Percentiles rank a stretch among this genome's conserved stretches.
phyloP scores from a whole-genome alignment of 2,113 vertebrate species.

The Cryptotis parvus region DNA sequence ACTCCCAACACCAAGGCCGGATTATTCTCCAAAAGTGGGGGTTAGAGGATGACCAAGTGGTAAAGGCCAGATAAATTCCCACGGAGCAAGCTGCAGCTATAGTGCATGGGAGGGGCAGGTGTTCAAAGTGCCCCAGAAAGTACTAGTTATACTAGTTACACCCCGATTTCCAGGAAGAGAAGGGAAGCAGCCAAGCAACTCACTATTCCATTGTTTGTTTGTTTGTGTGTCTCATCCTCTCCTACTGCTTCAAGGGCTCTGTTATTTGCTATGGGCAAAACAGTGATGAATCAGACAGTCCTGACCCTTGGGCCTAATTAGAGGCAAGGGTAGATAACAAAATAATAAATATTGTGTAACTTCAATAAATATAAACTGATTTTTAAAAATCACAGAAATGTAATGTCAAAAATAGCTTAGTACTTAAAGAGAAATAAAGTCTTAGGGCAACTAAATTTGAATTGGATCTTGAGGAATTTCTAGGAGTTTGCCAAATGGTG shows the following conservation, averaged over 20 bases:
- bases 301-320: neutral
- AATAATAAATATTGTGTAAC: slow-evolving; percentile 23
- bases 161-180: slow-evolving; percentile 2
- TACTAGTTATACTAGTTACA: neutral
- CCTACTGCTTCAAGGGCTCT: neutral
- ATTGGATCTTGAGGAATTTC: neutral
- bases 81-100: neutral
- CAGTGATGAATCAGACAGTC: slow-evolving; percentile 3
- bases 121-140: neutral
- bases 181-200: neutral
- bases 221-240: neutral
- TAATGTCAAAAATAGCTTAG: neutral
- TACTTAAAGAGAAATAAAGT: neutral
- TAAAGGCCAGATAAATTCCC: slow-evolving; percentile 50
- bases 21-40: neutral
- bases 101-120: neutral
- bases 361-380: neutral
- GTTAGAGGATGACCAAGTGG: neutral
- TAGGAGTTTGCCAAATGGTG: neutral
- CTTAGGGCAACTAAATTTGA: neutral
- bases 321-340: neutral
- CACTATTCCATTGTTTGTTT: neutral
- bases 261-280: slow-evolving; percentile 42
- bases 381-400: neutral
- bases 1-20: slow-evolving; percentile 49